phyloP scores from a whole-genome alignment of 2,888 invertebrate genomes.

The Dorcus hopei region DNA sequence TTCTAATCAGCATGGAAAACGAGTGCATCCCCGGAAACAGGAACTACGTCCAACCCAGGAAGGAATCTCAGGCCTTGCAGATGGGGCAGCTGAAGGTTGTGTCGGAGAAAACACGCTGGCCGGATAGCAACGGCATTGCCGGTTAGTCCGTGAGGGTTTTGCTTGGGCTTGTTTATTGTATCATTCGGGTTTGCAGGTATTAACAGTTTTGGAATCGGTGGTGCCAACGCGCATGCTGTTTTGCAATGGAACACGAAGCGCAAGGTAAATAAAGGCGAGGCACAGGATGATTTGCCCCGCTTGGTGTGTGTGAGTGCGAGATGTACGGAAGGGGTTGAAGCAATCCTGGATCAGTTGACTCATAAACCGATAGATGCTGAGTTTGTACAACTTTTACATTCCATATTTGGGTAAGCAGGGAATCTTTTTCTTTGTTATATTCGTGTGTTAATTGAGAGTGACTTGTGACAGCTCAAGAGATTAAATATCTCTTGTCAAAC shows the following conservation, averaged over 20 bases:
- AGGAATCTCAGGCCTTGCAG: slow-evolving; percentile 59
- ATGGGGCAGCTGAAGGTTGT: slow-evolving; percentile 70
- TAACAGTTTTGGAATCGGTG: slow-evolving; percentile 92
- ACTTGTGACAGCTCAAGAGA: too few relatives aligned
- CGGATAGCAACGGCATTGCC: slow-evolving; percentile 63
- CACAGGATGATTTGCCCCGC: slow-evolving; percentile 65
- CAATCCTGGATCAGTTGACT: slow-evolving; percentile 60
- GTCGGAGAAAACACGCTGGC: slow-evolving; percentile 65
- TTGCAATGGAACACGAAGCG: slow-evolving; percentile 58
- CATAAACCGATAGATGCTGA: slow-evolving; percentile 44
- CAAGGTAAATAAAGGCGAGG: slow-evolving; percentile 62
- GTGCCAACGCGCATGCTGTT: slow-evolving; percentile 73
- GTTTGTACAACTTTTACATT: slow-evolving; percentile 35
- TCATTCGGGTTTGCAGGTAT: slow-evolving; percentile 39
- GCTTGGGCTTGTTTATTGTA: not conserved
- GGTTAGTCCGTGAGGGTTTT: slow-evolving; percentile 47
- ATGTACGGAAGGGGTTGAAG: slow-evolving; percentile 68
- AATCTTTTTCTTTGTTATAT: not conserved
- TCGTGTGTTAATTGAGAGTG: not conserved
- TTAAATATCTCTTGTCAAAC: too few relatives aligned
- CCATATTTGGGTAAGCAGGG: not conserved
- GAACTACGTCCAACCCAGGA: slow-evolving; percentile 56
- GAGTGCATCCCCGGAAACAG: slow-evolving; percentile 83
- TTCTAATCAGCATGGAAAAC: slow-evolving; percentile 67
- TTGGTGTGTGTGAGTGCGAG: slow-evolving; percentile 72